Evolutionary conservation across 2,797 vertebrate genomes (phyloP).

Genomic region (Lepidocolaptes lacrymiger): DNA sequence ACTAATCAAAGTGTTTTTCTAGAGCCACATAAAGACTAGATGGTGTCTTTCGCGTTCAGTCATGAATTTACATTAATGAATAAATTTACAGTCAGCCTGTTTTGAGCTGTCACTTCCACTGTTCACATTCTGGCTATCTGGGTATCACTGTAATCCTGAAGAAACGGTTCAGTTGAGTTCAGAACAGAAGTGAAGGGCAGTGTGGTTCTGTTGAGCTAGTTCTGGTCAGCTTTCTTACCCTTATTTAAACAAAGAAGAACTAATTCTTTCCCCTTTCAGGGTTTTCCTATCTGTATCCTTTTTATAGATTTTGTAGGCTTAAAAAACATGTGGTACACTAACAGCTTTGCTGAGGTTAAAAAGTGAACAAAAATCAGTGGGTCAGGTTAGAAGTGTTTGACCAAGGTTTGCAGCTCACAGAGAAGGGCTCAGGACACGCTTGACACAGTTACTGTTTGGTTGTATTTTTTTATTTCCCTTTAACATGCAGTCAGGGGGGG

Average conservation of each 20-base stretch:
- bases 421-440: background rate
- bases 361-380: background rate
- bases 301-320: background rate
- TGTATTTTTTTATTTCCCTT: background rate
- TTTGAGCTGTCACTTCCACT: background rate
- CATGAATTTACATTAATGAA: background rate
- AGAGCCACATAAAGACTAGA: background rate
- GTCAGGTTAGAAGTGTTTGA: background rate
- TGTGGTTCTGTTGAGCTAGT: background rate
- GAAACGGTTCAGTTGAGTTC: background rate
- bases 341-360: background rate
- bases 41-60: background rate
- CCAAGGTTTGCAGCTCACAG: background rate
- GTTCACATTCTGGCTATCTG: background rate
- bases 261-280: background rate
- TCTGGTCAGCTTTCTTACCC: background rate
- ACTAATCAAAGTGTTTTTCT: background rate
- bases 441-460: background rate
- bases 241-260: accelerated
- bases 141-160: background rate
- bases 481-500: background rate
- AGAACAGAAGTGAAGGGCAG: background rate
- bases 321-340: background rate
- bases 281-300: background rate
- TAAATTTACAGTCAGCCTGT: background rate